Conservation (phyloP, 2,888 invertebrate species). For the Cephus pulcher region DNA sequence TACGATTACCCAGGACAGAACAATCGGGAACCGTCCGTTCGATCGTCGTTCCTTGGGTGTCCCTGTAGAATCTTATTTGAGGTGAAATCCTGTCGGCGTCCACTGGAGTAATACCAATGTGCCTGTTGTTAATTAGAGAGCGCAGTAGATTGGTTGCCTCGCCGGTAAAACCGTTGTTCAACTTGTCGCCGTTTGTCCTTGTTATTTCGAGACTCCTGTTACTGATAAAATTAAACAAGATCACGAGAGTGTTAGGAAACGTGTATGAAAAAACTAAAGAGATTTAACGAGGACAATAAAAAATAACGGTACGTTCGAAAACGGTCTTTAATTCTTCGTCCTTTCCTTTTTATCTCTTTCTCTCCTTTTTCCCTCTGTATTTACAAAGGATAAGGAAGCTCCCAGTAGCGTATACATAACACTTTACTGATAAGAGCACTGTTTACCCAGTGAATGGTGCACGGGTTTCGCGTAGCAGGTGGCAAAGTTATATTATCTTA, state of each 20-base stretch:
- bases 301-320: not conserved
- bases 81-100: constrained; percentile 60
- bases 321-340: not conserved
- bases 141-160: constrained; percentile 82
- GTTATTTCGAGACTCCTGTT: constrained; percentile 63
- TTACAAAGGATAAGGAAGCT: not conserved
- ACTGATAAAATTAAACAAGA: constrained; percentile 34
- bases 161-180: constrained; percentile 66
- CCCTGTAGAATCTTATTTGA: constrained; percentile 72
- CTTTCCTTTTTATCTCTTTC: not conserved
- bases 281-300: not conserved
- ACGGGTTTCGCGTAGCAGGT: constrained; percentile 13
- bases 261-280: not conserved
- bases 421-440: not conserved
- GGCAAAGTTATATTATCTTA: constrained; percentile 27
- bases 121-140: constrained; percentile 81
- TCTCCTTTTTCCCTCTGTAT: not conserved
- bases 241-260: not conserved
- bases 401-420: not conserved
- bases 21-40: constrained; percentile 67
- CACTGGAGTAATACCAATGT: constrained; percentile 74
- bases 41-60: constrained; percentile 69
- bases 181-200: constrained; percentile 60
- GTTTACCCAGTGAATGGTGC: constrained; percentile 7
- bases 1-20: constrained; percentile 60